phyloP scores from a whole-genome alignment of 2,113 vertebrate genomes.

The Urocolius indicus region DNA sequence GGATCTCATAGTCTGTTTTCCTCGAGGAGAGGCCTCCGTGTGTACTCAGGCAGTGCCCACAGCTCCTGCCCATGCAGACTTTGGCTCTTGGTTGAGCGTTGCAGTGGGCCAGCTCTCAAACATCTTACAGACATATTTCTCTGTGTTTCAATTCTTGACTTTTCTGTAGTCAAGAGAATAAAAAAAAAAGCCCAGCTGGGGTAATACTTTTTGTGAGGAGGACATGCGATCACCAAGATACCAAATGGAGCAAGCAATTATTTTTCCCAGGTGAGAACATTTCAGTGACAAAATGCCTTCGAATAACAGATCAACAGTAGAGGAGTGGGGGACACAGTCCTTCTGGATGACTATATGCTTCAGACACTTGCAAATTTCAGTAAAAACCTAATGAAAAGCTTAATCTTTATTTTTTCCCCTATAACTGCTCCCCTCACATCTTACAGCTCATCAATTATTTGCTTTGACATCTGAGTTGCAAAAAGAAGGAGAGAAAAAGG shows the following conservation, averaged over 20 bases:
- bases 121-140: not conserved
- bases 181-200: not conserved
- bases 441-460: conserved; percentile 41
- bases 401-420: not conserved
- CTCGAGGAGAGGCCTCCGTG: not conserved
- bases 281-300: not conserved
- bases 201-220: not conserved
- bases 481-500: not conserved
- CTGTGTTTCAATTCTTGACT: not conserved
- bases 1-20: not conserved
- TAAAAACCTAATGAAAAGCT: conserved; percentile 30
- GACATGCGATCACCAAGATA: not conserved
- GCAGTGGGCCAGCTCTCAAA: not conserved
- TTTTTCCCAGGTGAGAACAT: conserved; percentile 8
- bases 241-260: not conserved
- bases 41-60: not conserved
- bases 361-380: not conserved
- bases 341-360: not conserved
- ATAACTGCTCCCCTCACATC: not conserved
- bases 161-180: not conserved
- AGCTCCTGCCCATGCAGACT: not conserved
- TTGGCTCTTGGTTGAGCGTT: not conserved
- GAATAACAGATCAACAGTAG: not conserved
- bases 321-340: accelerated
- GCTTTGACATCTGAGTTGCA: conserved; percentile 48